Evolutionary conservation across 2,888 invertebrate species (phyloP).

Genomic region (Ichneumoninae sp.): DNA sequence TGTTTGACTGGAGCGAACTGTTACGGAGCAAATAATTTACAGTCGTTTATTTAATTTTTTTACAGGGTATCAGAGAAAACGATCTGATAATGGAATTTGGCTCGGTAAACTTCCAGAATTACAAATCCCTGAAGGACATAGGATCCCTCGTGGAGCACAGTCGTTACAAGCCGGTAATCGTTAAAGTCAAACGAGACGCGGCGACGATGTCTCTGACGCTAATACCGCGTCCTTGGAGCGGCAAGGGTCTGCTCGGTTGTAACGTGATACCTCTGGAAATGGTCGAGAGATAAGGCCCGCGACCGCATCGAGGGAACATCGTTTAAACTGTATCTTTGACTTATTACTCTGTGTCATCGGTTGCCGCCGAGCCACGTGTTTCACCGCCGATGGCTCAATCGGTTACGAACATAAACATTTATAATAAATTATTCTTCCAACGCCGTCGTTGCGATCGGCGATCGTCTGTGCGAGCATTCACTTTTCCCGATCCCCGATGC

Average conservation of each 20-base stretch:
- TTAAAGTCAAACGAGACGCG: constrained; percentile 86
- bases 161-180: constrained; percentile 85
- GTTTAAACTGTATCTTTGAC: neutral
- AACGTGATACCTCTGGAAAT: constrained; percentile 86
- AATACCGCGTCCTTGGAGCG: constrained; percentile 91
- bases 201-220: constrained; percentile 86
- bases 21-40: neutral
- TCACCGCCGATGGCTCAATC: constrained; percentile 21
- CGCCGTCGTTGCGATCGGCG: constrained; percentile 5
- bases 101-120: constrained; percentile 90
- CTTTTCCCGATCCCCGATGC: constrained; percentile 32
- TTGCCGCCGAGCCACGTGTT: neutral
- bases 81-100: constrained; percentile 92
- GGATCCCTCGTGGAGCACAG: constrained; percentile 88
- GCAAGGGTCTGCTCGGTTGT: constrained; percentile 92
- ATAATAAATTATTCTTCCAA: constrained; percentile 65
- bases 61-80: constrained; percentile 89
- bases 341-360: constrained; percentile 2
- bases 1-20: neutral
- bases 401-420: neutral
- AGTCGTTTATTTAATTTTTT: constrained; percentile 66
- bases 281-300: constrained; percentile 81
- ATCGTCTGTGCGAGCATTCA: constrained; percentile 36
- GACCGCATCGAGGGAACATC: neutral
- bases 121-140: constrained; percentile 89